A percentile compares a stretch with the other conserved stretches of the same genome.
Conservation (phyloP, 2,888 invertebrate genomes). For the Cryptocephalus moraei region DNA sequence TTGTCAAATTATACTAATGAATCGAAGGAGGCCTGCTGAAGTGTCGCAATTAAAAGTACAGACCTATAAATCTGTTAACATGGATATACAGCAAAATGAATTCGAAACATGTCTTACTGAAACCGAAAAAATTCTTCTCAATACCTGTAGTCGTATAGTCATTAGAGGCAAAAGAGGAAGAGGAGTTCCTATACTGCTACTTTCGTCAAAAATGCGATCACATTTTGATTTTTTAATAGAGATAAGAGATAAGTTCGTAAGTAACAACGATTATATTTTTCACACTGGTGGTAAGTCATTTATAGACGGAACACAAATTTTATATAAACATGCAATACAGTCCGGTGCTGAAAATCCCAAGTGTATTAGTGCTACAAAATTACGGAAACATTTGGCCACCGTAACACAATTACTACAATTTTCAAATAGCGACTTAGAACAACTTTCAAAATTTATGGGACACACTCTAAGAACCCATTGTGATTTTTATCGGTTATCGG, state of each 20-base stretch:
- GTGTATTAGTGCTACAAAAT: constrained; percentile 9
- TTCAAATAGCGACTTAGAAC: too few relatives aligned
- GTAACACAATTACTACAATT: too few relatives aligned
- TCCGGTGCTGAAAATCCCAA: constrained; percentile 6
- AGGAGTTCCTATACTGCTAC: too few relatives aligned
- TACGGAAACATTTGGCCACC: too few relatives aligned
- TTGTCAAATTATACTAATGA: constrained; percentile 13
- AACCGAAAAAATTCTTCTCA: constrained; percentile 13
- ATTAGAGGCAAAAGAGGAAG: constrained; percentile 15
- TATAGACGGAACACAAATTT: constrained; percentile 14
- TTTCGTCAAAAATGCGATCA: constrained; percentile 11
- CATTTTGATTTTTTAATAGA: constrained; percentile 12
- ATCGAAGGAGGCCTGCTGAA: constrained; percentile 14
- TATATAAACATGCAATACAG: constrained; percentile 12
- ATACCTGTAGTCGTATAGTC: constrained; percentile 10
- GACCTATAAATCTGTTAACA: constrained; percentile 8
- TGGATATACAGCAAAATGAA: constrained; percentile 4
- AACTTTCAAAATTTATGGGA: constrained; percentile 13
- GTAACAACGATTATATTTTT: constrained; percentile 5
- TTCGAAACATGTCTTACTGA: constrained; percentile 12
- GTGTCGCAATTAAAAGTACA: constrained; percentile 11
- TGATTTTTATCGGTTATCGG: constrained; percentile 9
- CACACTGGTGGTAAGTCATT: constrained; percentile 9
- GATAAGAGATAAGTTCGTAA: constrained; percentile 9
- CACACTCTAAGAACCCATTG: constrained; percentile 13